These are phyloP conservation scores for Tuta absoluta DNA, from an alignment of 2,888 invertebrate genomes.

Conservation along the genomic window DNA sequence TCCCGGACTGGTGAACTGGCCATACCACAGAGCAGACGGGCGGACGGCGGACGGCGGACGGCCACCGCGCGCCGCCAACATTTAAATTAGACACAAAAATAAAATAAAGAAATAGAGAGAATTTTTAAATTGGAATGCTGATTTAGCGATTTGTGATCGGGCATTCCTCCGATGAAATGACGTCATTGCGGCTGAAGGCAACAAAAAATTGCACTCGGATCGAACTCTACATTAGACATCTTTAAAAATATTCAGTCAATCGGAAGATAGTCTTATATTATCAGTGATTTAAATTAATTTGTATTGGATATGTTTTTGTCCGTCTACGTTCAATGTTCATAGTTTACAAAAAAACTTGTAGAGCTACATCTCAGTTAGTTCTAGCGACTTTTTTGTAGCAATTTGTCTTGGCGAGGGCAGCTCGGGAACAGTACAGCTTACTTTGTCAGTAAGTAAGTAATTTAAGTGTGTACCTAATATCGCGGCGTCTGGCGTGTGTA, in stretches of 20 bases:
- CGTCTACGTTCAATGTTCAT: slow-evolving; percentile 36
- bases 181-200: slow-evolving; percentile 39
- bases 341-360: slow-evolving; percentile 38
- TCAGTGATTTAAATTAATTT: slow-evolving; percentile 20
- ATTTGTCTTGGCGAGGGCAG: slow-evolving; percentile 7
- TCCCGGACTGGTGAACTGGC: slow-evolving; percentile 59
- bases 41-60: slow-evolving; percentile 39
- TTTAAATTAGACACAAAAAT: slow-evolving; percentile 67
- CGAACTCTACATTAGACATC: slow-evolving; percentile 5
- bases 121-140: slow-evolving; percentile 55
- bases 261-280: slow-evolving; percentile 10
- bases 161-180: slow-evolving; percentile 40
- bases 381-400: slow-evolving; percentile 29
- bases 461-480: slow-evolving; percentile 26
- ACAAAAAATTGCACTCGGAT: slow-evolving; percentile 13
- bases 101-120: slow-evolving; percentile 54
- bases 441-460: slow-evolving; percentile 23
- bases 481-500: neutral
- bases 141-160: slow-evolving; percentile 48
- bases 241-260: slow-evolving; percentile 16
- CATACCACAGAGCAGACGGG: slow-evolving; percentile 33
- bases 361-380: slow-evolving; percentile 24
- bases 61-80: slow-evolving; percentile 28
- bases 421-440: slow-evolving; percentile 13
- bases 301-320: slow-evolving; percentile 32